A percentile compares a stretch with the other conserved stretches of the same genome.
Conservation (phyloP, 1,140 invertebrate genomes). For the Lepidurus couesii region DNA sequence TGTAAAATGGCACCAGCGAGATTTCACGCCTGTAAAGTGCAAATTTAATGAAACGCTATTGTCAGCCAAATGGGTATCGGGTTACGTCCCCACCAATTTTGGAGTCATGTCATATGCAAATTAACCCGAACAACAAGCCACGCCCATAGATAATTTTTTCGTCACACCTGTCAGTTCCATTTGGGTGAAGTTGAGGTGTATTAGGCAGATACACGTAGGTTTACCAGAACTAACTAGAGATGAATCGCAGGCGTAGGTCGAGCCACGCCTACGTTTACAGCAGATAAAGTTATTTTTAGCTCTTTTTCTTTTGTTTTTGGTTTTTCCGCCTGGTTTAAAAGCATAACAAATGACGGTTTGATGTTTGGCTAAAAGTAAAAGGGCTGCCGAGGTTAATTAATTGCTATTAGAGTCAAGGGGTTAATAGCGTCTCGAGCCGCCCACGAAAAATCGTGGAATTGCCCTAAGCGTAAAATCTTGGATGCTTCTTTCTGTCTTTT, state of each 20-base stretch:
- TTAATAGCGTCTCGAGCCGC: neutral
- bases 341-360: neutral
- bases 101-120: neutral
- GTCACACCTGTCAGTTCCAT: neutral
- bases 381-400: neutral
- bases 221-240: neutral
- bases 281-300: neutral
- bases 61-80: neutral
- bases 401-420: neutral
- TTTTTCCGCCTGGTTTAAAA: neutral
- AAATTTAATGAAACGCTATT: neutral
- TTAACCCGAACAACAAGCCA: neutral
- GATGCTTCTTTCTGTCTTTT: no score
- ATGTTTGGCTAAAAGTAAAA: neutral
- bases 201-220: neutral
- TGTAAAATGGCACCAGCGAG: slow-evolving; percentile 19
- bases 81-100: neutral
- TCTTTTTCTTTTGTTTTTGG: neutral
- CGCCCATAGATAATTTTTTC: neutral
- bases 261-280: neutral
- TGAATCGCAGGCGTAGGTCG: neutral
- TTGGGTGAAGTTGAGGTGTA: neutral
- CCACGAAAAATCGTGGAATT: neutral
- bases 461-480: no score
- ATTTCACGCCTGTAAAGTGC: slow-evolving; percentile 13